Conservation (phyloP, 2,797 vertebrate genomes). For the Acridotheres tristis region DNA sequence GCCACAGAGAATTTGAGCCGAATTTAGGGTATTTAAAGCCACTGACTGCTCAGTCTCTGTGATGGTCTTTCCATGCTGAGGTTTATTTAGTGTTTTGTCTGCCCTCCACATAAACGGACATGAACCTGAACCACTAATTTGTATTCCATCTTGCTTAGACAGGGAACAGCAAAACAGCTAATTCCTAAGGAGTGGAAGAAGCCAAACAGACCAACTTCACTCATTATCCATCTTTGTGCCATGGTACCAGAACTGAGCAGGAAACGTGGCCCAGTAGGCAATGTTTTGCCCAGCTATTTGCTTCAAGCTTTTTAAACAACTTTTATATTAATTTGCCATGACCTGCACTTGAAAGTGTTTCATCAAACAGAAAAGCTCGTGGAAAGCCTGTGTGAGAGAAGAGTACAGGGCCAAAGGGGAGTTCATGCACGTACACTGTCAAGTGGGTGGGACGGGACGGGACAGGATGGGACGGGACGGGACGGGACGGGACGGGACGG, state of each 20-base stretch:
- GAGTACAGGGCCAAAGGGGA: not conserved
- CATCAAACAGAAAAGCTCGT: not conserved
- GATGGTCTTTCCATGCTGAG: not conserved
- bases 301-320: accelerated
- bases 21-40: conserved; percentile 12
- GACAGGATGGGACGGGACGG: too few species aligned
- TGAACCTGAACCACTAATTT: conserved; percentile 34
- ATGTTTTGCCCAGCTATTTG: not conserved
- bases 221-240: not conserved
- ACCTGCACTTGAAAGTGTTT: not conserved
- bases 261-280: not conserved
- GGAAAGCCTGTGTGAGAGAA: not conserved
- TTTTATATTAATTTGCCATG: not conserved
- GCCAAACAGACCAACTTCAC: not conserved
- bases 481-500: too few species aligned
- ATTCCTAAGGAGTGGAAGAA: not conserved
- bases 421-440: accelerated
- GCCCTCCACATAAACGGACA: not conserved
- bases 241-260: not conserved
- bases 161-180: not conserved
- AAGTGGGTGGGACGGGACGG: too few species aligned
- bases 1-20: not conserved
- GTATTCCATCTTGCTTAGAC: not conserved
- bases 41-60: not conserved
- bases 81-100: conserved; percentile 33